Conservation (phyloP, 2,113 vertebrate species). For the Erythrolamprus reginae region DNA sequence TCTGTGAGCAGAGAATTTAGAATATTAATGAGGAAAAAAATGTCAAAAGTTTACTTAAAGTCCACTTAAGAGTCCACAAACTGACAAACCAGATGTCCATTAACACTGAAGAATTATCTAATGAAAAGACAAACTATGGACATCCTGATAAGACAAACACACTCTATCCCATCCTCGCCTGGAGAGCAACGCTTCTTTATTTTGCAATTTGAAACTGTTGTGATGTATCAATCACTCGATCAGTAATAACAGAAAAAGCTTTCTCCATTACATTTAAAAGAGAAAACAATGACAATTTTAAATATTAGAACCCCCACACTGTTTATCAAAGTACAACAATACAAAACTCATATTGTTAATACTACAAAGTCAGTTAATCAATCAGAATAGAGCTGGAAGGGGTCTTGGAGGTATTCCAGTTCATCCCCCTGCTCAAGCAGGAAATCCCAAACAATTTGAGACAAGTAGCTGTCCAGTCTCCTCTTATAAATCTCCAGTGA, state of each 20-base stretch:
- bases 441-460: not conserved
- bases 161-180: not conserved
- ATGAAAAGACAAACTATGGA: not conserved
- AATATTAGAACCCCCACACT: not conserved
- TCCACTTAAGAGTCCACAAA: not conserved
- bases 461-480: not conserved
- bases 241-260: not conserved
- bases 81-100: not conserved
- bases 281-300: not conserved
- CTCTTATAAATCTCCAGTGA: not conserved
- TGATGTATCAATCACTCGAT: not conserved
- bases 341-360: not conserved
- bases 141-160: not conserved
- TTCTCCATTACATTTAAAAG: not conserved
- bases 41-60: not conserved
- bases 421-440: not conserved
- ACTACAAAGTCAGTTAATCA: not conserved
- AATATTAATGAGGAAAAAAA: not conserved
- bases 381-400: too few species aligned
- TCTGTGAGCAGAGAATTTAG: not conserved
- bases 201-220: not conserved
- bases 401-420: not conserved
- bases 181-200: not conserved
- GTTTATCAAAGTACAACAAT: not conserved
- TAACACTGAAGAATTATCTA: not conserved